phyloP scores from a whole-genome alignment of 2,888 invertebrate species.

The Lithophane socia region DNA sequence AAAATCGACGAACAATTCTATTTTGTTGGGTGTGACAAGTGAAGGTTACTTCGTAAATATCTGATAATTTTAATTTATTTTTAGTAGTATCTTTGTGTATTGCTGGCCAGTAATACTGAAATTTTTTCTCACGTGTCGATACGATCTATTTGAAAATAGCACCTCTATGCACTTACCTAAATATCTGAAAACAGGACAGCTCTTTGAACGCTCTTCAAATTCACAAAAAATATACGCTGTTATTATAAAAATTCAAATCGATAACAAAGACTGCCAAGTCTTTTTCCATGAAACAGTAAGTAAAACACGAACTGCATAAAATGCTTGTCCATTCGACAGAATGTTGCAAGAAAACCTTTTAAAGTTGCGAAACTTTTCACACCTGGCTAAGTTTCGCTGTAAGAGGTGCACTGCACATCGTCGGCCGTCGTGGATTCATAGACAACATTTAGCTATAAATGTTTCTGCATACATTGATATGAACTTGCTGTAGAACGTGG shows the following conservation, averaged over 20 bases:
- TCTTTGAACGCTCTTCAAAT: background rate
- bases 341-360: conserved; percentile 57
- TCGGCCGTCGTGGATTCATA: conserved; percentile 2
- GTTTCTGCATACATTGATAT: background rate
- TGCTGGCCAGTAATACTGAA: too few relatives aligned
- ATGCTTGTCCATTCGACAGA: conserved; percentile 27
- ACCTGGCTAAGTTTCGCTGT: conserved; percentile 43
- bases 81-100: background rate
- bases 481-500: background rate
- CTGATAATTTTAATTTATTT: background rate
- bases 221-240: background rate
- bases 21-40: background rate
- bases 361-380: conserved; percentile 54
- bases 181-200: background rate
- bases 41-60: background rate
- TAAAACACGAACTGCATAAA: conserved; percentile 5
- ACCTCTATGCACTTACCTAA: background rate
- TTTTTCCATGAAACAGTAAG: background rate
- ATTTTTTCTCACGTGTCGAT: background rate
- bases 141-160: background rate
- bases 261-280: background rate
- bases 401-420: conserved; percentile 29
- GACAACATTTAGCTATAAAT: conserved; percentile 29
- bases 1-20: background rate
- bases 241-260: background rate